phyloP scores from a whole-genome alignment of 2,113 vertebrate genomes.

The Proterorhinus semilunaris region DNA sequence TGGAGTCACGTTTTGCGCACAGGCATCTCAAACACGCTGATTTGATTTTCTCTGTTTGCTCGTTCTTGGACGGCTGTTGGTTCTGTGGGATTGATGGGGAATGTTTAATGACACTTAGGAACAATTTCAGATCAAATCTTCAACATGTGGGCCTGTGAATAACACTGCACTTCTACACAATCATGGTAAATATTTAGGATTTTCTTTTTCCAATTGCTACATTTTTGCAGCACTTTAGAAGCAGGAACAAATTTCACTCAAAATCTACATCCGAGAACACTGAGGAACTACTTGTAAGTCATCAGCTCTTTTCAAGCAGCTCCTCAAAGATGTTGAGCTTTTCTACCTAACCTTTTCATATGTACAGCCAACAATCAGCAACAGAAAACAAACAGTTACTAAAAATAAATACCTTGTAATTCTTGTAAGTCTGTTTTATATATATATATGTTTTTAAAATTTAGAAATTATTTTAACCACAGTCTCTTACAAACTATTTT shows the following conservation, averaged over 20 bases:
- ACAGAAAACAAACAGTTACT: too few relatives aligned
- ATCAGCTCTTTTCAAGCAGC: too few relatives aligned
- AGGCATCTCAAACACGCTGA: slow-evolving; percentile 3
- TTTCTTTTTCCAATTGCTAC: background rate
- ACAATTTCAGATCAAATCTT: slow-evolving; percentile 39
- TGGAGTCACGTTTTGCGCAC: background rate
- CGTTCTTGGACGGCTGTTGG: slow-evolving; percentile 1
- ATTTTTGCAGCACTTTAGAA: background rate
- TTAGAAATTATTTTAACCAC: too few relatives aligned
- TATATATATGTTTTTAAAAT: too few relatives aligned
- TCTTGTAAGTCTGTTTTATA: too few relatives aligned
- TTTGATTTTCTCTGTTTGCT: slow-evolving; percentile 26
- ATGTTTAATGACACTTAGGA: slow-evolving; percentile 44
- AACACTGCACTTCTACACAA: slow-evolving; percentile 11
- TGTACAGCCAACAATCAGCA: too few relatives aligned
- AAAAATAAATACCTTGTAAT: too few relatives aligned
- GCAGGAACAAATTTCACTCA: background rate
- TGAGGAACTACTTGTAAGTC: too few relatives aligned
- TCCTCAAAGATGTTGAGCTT: too few relatives aligned
- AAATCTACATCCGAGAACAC: background rate
- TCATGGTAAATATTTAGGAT: background rate
- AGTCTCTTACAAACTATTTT: too few relatives aligned
- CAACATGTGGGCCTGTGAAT: slow-evolving; percentile 41
- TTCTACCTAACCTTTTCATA: too few relatives aligned
- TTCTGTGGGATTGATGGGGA: slow-evolving; percentile 37